Base-by-base conservation (phyloP, 2,113 vertebrate genomes). In the Phycodurus eques region DNA sequence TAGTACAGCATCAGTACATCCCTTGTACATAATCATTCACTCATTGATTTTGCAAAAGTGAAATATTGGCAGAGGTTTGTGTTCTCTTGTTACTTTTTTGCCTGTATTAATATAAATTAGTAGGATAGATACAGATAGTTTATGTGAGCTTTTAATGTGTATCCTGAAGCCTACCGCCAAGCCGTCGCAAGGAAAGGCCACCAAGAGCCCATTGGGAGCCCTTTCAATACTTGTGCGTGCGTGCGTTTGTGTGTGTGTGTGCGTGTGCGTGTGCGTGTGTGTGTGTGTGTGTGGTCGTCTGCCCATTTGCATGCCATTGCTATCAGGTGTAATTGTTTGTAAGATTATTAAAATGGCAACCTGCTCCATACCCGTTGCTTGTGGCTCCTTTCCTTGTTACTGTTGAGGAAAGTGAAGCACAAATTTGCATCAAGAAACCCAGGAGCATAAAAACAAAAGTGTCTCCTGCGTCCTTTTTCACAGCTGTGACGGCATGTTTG, bases 151-250 rank as follows among this genome's bases (percentile, higher is more conserved):
- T 72, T 74, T 70, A 15, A 44, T 13, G 39, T 77, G 33, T 60
- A 53, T 81, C 77, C 51, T 67, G 49, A 74, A 69, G 74, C 67
- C 69, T 70, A 62, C 76, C 67, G 72, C 70, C 63, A 73, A 75
- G 81, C 51, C 65, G 54, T n/a, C 19, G 64, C 14, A 68, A 64
- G 72, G 56, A 86, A 88, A 83, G 80, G 84, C 79, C 83, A 88
- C 68, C 10, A 12, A 72, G 47, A 85, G 71, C 81, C 85, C 60
- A 72, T 51, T 70, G 80, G 76, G 84, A 86, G 68, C 70, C 78
- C 81, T 77, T 78, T 14, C 72, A 79, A 73, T 53, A 68, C 47
- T 27, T 17, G 35, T 68, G 2, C 64, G 54, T 70, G 65, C 67
- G 53, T 66, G 46, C 47, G 15, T 60, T n/a, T n/a, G n/a, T n/a